A percentile compares a stretch with the other conserved stretches of the same genome.
Evolutionary conservation across 2,113 vertebrate genomes (phyloP).

Genomic region (Pionites leucogaster): DNA sequence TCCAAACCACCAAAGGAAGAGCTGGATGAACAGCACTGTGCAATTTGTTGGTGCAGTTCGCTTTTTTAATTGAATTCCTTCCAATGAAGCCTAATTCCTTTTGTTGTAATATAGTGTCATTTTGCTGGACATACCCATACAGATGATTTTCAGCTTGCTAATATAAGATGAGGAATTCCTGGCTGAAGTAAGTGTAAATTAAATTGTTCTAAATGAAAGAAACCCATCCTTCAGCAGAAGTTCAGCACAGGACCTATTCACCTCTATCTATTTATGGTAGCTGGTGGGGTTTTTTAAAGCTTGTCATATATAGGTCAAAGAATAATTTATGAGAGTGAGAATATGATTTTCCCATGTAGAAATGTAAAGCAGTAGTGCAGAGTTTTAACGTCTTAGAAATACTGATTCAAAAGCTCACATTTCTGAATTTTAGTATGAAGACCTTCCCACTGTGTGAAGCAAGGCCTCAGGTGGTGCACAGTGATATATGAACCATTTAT

Average conservation of each 20-base stretch:
- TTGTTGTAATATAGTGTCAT: not conserved
- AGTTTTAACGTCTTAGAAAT: not conserved
- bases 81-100: not conserved
- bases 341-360: not conserved
- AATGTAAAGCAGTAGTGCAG: not conserved
- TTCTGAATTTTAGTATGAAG: not conserved
- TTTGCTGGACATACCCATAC: not conserved
- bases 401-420: not conserved
- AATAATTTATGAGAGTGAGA: constrained; percentile 41
- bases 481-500: not conserved
- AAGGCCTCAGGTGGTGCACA: not conserved
- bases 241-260: not conserved
- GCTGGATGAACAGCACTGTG: not conserved
- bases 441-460: not conserved
- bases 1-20: not conserved
- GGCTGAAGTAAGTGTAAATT: constrained; percentile 9
- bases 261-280: not conserved
- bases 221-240: not conserved
- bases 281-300: not conserved
- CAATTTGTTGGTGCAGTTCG: not conserved
- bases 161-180: not conserved
- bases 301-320: constrained; percentile 38
- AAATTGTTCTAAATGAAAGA: not conserved
- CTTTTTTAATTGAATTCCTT: not conserved
- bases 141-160: not conserved